Evolutionary conservation across 2,888 invertebrate species (phyloP), one percentile per base, ranked within the genome.

Genomic region (Cryptocephalus primarius): DNA sequence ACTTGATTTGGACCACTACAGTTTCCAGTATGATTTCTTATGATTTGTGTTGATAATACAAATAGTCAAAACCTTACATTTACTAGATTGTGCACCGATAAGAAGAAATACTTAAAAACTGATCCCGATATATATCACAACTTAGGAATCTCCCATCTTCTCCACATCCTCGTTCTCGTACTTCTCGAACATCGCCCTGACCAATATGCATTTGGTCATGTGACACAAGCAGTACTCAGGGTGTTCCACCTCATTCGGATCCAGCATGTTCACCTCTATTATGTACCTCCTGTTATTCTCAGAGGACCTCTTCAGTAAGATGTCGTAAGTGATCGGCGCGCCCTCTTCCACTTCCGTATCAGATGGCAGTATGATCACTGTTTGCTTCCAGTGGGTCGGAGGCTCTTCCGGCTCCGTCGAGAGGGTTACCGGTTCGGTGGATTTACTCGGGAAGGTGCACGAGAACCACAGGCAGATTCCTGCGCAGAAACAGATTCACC

Each of bases 391-490:
- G 62, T 85, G 85, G 1, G 85, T 85, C 40, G 69, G 59, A 43
- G 72, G 68, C 44, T 70, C 67, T 22, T 60, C 65, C 1, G 84
- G 82, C 44, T 76, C 71, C 1, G 83, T 83, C 6, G 78, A 78
- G 36, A 80, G 64, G 9, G 62, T 63, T 13, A 72, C 62, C 10
- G 68, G 62, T 50, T 66, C 65, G 8, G 55, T 44, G 12, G 42
- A 36, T 22, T 46, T 55, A 33, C 50, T 53, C 33, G 54, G 51
- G 22, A 91, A 90, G 42, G 72, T 71, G 54, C 85, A 85, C 9
- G 80, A 79, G 66, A 90, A 91, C 89, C 90, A 90, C 42, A 89
- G 68, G 62, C 86, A 86, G 43, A 90, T 72, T 12, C 85, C 86
- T 54, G 32, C 12, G 44, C 46, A 44, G 33, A 46, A 44, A n/a